Conservation (phyloP, 2,797 vertebrate genomes). For the Pseudomugil tenellus region DNA sequence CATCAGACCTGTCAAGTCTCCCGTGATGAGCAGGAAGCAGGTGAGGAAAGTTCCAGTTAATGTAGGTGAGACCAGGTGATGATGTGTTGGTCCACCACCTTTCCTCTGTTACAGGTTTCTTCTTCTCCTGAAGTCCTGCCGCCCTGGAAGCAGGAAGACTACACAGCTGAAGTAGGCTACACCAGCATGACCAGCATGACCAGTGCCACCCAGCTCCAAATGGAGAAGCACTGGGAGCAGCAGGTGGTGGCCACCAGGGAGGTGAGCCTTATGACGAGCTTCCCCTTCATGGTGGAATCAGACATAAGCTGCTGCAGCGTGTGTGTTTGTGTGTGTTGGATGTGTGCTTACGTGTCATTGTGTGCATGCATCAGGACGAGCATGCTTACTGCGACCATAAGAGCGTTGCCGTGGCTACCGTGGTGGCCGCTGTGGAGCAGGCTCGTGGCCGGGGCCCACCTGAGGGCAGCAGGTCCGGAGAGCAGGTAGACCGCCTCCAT, state of each 20-base stretch:
- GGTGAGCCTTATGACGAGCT: constrained; percentile 74
- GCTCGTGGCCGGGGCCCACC: constrained; percentile 46
- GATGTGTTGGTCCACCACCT: neutral
- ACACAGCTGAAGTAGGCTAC: constrained; percentile 83
- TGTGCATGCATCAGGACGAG: constrained; percentile 45
- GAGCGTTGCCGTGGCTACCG: constrained; percentile 65
- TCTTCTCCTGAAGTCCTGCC: constrained; percentile 87
- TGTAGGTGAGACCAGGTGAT: no score
- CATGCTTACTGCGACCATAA: constrained; percentile 48
- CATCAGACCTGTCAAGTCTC: constrained; percentile 94
- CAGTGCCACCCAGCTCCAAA: constrained; percentile 81
- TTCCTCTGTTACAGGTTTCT: constrained; percentile 47
- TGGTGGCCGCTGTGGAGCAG: constrained; percentile 75
- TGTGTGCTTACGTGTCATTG: no score
- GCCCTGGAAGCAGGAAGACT: constrained; percentile 93
- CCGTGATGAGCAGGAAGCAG: constrained; percentile 86
- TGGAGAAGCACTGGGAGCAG: constrained; percentile 75
- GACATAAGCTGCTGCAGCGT: no score
- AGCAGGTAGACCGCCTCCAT: constrained; percentile 31
- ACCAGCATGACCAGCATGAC: constrained; percentile 76
- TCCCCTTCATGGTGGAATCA: neutral
- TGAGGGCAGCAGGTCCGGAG: constrained; percentile 12
- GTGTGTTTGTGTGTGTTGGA: no score
- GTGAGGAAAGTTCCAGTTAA: constrained; percentile 34
- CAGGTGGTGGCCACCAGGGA: constrained; percentile 77